A percentile compares a stretch with the other conserved stretches of the same genome.
Conservation (phyloP, 2,888 invertebrate species). For the Heliothis peltigera region DNA sequence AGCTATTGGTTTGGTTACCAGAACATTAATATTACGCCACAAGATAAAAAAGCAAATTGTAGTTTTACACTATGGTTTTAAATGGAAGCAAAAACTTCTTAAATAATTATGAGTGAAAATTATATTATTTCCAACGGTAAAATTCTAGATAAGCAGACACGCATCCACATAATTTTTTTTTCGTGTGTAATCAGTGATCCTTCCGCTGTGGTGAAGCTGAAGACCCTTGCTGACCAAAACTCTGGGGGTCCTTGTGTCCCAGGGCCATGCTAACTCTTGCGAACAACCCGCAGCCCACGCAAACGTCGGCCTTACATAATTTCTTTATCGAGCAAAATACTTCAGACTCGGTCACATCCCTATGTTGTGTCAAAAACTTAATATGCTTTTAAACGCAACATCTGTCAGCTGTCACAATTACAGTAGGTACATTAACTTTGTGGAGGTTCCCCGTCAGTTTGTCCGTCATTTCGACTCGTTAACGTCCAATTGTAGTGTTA, state of each 20-base stretch:
- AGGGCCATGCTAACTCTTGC: too few relatives aligned
- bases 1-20: background rate
- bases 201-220: too few relatives aligned
- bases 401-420: constrained; percentile 36
- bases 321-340: background rate
- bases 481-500: constrained; percentile 28
- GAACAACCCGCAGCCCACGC: too few relatives aligned
- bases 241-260: too few relatives aligned
- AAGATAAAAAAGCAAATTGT: background rate
- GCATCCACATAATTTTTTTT: too few relatives aligned
- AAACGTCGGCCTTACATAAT: too few relatives aligned
- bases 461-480: constrained; percentile 29
- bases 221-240: too few relatives aligned
- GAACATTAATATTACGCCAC: background rate
- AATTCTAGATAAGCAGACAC: too few relatives aligned
- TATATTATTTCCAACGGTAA: too few relatives aligned
- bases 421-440: constrained; percentile 40
- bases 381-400: constrained; percentile 35
- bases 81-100: too few relatives aligned
- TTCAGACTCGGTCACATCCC: constrained; percentile 10
- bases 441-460: constrained; percentile 33
- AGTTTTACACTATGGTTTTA: background rate
- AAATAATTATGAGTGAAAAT: too few relatives aligned
- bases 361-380: constrained; percentile 11
- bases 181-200: too few relatives aligned